Conservation (phyloP, 2,888 invertebrate genomes). For the Gastrophysa polygoni region DNA sequence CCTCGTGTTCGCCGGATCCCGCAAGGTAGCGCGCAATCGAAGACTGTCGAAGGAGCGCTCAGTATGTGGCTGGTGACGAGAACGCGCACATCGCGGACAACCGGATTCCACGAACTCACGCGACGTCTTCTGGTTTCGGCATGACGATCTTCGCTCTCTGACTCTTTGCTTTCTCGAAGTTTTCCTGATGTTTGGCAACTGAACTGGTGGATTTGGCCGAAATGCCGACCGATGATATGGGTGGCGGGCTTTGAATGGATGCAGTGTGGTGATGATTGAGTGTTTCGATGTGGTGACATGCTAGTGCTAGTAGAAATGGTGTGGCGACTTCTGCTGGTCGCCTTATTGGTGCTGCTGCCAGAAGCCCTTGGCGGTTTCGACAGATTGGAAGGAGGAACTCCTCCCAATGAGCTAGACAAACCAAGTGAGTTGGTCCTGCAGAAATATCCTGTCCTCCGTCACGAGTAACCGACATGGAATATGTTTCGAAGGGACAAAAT, state of each 20-base stretch:
- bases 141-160: neutral
- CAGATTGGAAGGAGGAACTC: conserved; percentile 64
- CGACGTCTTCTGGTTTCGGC: neutral
- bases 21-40: conserved; percentile 46
- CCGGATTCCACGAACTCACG: conserved; percentile 5
- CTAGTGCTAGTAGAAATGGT: conserved; percentile 48
- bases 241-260: neutral
- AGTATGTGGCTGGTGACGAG: conserved; percentile 44
- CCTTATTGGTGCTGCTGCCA: conserved; percentile 56
- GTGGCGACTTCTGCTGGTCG: conserved; percentile 61
- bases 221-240: neutral
- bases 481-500: too few species aligned
- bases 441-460: too few species aligned
- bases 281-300: conserved; percentile 40
- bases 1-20: conserved; percentile 39
- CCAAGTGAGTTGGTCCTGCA: conserved; percentile 59
- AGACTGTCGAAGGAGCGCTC: conserved; percentile 39
- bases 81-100: conserved; percentile 30
- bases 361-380: conserved; percentile 59
- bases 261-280: conserved; percentile 18
- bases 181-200: too few species aligned
- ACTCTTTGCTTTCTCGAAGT: too few species aligned
- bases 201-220: neutral
- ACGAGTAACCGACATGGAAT: too few species aligned
- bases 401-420: conserved; percentile 67